Evolutionary conservation across 2,797 vertebrate species (phyloP).

Genomic region (Enteromius thamalakanensis): DNA sequence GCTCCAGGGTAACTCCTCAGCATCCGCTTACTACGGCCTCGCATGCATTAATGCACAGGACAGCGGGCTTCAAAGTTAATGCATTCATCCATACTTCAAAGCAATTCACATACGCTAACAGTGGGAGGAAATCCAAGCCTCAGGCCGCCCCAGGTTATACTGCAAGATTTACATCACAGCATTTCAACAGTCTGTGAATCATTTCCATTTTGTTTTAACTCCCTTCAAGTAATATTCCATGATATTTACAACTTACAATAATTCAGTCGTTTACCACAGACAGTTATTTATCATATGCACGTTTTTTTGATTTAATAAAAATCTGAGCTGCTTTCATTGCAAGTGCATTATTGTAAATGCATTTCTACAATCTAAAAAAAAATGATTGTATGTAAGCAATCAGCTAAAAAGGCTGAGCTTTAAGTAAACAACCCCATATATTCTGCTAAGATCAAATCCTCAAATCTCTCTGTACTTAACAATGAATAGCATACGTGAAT

Average conservation of each 20-base stretch:
- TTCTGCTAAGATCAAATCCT: background rate
- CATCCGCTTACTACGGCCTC: conserved; percentile 2
- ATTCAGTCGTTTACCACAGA: background rate
- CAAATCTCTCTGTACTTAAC: background rate
- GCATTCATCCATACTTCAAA: conserved; percentile 34
- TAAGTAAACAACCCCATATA: background rate
- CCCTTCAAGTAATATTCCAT: background rate
- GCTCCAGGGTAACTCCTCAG: conserved; percentile 54
- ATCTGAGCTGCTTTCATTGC: background rate
- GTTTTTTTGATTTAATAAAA: background rate
- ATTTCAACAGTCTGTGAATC: background rate
- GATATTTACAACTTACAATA: background rate
- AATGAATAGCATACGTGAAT: background rate
- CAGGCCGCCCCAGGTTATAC: background rate
- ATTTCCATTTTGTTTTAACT: background rate
- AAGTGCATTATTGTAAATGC: background rate
- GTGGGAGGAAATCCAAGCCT: background rate
- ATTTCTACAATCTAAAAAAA: background rate
- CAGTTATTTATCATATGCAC: background rate
- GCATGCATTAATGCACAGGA: background rate
- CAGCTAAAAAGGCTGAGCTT: background rate
- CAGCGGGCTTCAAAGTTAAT: conserved; percentile 20
- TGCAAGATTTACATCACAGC: conserved; percentile 1
- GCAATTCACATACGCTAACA: conserved; percentile 1
- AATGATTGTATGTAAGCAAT: background rate